Evolutionary conservation across 1,140 invertebrate species (phyloP).

Genomic region (Cotesia vestalis): DNA sequence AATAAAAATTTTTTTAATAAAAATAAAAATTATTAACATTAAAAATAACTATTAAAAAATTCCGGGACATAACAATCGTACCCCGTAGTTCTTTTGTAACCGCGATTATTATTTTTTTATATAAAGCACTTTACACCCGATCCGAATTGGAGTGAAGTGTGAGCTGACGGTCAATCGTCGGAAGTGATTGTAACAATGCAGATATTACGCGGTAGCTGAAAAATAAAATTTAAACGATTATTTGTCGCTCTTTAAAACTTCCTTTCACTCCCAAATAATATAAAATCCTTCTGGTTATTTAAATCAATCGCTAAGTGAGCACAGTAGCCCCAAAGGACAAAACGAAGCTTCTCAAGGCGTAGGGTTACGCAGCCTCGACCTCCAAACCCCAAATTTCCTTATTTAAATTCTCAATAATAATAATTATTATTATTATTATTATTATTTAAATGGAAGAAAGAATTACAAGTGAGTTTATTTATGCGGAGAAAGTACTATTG

Average conservation of each 20-base stretch:
- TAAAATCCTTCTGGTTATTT: slow-evolving; percentile 41
- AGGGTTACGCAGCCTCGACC: slow-evolving; percentile 55
- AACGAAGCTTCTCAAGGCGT: slow-evolving; percentile 61
- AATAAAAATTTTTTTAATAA: too few species aligned
- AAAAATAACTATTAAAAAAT: too few species aligned
- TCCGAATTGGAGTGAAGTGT: slow-evolving; percentile 43
- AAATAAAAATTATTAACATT: too few species aligned
- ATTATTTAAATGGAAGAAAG: neutral
- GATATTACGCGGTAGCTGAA: slow-evolving; percentile 38
- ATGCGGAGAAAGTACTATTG: slow-evolving; percentile 40
- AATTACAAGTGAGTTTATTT: slow-evolving; percentile 15
- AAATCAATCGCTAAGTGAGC: slow-evolving; percentile 48
- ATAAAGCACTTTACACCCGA: slow-evolving; percentile 37
- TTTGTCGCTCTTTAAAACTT: neutral
- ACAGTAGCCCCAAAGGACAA: slow-evolving; percentile 36
- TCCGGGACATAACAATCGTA: neutral
- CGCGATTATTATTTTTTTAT: slow-evolving; percentile 49
- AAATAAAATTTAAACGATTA: slow-evolving; percentile 18
- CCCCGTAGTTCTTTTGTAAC: slow-evolving; percentile 33
- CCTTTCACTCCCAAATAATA: neutral
- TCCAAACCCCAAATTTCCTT: slow-evolving; percentile 45
- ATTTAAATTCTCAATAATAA: slow-evolving; percentile 55
- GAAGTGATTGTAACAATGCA: slow-evolving; percentile 60
- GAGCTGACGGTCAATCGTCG: slow-evolving; percentile 52
- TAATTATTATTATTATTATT: slow-evolving; percentile 1